Conservation (phyloP, 2,113 vertebrate genomes). For the Benitochromis conjunctus region DNA sequence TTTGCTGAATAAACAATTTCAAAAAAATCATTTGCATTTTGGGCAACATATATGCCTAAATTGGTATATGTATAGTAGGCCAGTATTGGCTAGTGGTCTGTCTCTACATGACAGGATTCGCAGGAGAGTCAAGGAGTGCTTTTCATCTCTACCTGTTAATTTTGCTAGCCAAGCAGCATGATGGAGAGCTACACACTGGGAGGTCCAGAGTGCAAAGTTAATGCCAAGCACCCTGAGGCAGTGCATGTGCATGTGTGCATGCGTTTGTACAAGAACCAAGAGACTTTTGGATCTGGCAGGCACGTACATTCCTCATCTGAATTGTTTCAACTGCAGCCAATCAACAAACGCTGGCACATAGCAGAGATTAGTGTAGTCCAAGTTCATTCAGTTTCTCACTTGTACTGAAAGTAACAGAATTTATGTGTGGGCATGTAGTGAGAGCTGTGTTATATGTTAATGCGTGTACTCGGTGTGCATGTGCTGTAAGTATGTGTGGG, state of each 20-base stretch:
- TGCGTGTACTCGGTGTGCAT: background rate
- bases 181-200: background rate
- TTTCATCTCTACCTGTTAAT: constrained; percentile 35
- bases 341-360: background rate
- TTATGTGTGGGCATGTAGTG: background rate
- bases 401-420: background rate
- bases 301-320: constrained; percentile 11
- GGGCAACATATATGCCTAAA: background rate
- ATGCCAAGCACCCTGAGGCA: constrained; percentile 6
- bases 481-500: background rate
- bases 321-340: constrained; percentile 32
- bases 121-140: background rate
- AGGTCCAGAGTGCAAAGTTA: constrained; percentile 20
- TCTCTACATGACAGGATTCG: background rate
- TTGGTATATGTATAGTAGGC: background rate
- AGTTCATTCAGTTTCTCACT: background rate
- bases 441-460: background rate
- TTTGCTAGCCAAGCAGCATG: background rate
- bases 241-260: background rate
- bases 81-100: background rate
- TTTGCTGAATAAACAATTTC: background rate
- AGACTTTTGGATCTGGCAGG: constrained; percentile 30
- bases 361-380: background rate
- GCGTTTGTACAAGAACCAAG: background rate
- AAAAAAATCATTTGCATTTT: background rate